Conservation (phyloP, 2,888 invertebrate genomes). For the Heliconius charithonia region DNA sequence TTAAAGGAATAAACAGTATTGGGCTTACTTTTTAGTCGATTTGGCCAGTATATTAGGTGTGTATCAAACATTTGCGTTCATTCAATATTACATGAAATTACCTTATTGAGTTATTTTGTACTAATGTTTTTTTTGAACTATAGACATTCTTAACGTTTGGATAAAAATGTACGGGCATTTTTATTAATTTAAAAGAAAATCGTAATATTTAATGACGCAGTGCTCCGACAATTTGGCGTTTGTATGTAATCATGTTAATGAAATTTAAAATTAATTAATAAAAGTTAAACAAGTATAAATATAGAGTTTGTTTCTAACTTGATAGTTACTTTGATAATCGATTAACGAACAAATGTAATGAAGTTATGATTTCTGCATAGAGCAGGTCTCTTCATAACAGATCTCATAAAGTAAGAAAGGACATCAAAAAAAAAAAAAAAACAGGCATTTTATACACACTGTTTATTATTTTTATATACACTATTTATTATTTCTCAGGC, state of each 20-base stretch:
- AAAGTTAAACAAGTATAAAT: slow-evolving; percentile 11
- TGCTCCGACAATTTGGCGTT: background rate
- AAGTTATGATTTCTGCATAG: slow-evolving; percentile 17
- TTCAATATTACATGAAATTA: background rate
- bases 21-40: slow-evolving; percentile 20
- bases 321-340: background rate
- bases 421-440: background rate
- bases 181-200: background rate
- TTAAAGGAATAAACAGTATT: slow-evolving; percentile 15
- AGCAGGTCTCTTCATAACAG: slow-evolving; percentile 19
- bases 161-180: background rate
- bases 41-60: slow-evolving; percentile 16
- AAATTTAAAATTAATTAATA: slow-evolving; percentile 18
- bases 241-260: slow-evolving; percentile 17
- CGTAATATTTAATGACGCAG: slow-evolving; percentile 7
- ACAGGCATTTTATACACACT: slow-evolving; percentile 8
- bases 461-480: slow-evolving; percentile 10
- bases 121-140: background rate
- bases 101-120: background rate
- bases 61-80: background rate
- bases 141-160: background rate
- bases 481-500: background rate
- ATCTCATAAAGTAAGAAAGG: slow-evolving; percentile 20
- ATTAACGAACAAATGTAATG: slow-evolving; percentile 3
- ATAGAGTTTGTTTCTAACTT: slow-evolving; percentile 18